Evolutionary conservation across 2,797 vertebrate genomes (phyloP).

Genomic region (Manis pentadactyla): DNA sequence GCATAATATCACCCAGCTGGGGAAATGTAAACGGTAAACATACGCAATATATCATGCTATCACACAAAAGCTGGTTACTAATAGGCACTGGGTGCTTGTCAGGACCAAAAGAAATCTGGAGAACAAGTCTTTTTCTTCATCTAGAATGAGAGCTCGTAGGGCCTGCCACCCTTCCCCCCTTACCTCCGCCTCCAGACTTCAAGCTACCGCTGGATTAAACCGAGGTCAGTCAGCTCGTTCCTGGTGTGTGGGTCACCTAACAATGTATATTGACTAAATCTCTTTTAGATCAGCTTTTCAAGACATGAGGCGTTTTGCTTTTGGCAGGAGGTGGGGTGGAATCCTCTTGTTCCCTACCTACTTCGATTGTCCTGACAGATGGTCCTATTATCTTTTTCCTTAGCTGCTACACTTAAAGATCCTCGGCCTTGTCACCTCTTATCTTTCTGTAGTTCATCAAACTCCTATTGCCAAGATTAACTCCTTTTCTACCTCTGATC

Average conservation of each 20-base stretch:
- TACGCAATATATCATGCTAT: constrained; percentile 85
- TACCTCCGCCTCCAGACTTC: background rate
- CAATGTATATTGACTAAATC: constrained; percentile 31
- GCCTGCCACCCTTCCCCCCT: fast-evolving
- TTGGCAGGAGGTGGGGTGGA: constrained; percentile 58
- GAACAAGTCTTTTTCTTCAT: constrained; percentile 78
- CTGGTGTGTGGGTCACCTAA: constrained; percentile 29
- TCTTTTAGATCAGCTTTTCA: constrained; percentile 47
- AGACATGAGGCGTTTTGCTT: constrained; percentile 43
- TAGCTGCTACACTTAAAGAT: constrained; percentile 59
- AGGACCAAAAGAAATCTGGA: constrained; percentile 81
- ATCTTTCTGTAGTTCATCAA: constrained; percentile 71
- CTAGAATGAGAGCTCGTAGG: constrained; percentile 74
- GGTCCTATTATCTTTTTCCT: constrained; percentile 55
- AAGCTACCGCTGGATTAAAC: constrained; percentile 23
- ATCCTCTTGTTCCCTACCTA: constrained; percentile 21
- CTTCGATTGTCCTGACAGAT: constrained; percentile 56
- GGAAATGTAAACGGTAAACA: constrained; percentile 89
- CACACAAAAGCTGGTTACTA: constrained; percentile 84
- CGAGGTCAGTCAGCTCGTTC: background rate
- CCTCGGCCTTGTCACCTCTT: constrained; percentile 59
- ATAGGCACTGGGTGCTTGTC: constrained; percentile 83
- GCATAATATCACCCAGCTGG: constrained; percentile 88
- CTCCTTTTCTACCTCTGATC: constrained; percentile 54
- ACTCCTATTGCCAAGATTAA: constrained; percentile 50